Conservation (phyloP, 1,140 invertebrate genomes). For the Aricia agestis region DNA sequence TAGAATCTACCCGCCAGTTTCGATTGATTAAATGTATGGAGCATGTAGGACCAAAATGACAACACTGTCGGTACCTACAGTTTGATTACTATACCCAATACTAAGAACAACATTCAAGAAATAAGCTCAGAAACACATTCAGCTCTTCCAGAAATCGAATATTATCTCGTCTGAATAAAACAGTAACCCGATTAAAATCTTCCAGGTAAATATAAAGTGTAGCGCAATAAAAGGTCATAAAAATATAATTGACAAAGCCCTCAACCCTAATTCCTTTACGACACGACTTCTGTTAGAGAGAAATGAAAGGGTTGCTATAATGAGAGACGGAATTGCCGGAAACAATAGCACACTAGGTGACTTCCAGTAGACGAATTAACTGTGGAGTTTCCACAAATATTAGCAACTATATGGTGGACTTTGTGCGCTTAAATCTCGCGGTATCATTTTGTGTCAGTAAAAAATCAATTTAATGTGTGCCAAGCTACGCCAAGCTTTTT, state of each 20-base stretch:
- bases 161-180: neutral
- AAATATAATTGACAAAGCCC: neutral
- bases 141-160: neutral
- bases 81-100: neutral
- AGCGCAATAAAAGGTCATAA: neutral
- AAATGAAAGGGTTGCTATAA: slow-evolving; percentile 14
- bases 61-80: neutral
- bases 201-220: neutral
- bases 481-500: no score
- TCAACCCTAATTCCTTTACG: slow-evolving; percentile 12
- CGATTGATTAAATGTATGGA: no score
- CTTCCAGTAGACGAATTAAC: neutral
- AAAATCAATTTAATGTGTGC: no score
- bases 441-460: no score
- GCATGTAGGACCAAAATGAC: no score
- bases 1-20: no score
- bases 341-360: neutral
- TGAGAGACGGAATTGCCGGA: neutral
- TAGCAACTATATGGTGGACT: no score
- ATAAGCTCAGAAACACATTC: neutral
- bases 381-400: neutral
- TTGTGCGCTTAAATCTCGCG: no score
- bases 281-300: slow-evolving; percentile 17
- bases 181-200: neutral
- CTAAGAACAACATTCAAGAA: neutral